phyloP scores from a whole-genome alignment of 2,113 vertebrate species.

The Microcebus tavaratra region DNA sequence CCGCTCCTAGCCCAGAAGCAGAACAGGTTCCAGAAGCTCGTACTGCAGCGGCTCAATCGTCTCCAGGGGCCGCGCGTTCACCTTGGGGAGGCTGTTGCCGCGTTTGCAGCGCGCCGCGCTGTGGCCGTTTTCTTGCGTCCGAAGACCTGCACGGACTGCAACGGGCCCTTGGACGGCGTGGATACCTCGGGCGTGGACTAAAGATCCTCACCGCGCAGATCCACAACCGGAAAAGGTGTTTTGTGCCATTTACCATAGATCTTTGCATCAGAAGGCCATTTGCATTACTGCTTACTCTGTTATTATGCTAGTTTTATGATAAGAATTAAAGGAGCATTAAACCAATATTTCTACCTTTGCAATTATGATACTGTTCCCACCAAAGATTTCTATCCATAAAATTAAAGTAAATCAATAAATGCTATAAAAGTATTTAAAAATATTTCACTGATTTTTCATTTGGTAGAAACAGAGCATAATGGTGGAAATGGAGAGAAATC shows the following conservation, averaged over 20 bases:
- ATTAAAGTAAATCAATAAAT: neutral
- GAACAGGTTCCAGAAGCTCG: constrained; percentile 96
- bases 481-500: neutral
- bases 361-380: neutral
- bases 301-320: neutral
- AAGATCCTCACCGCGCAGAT: neutral
- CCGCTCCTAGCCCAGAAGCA: constrained; percentile 96
- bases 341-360: neutral
- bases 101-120: constrained; percentile 97
- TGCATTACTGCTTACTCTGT: neutral
- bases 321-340: neutral
- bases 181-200: fast-evolving
- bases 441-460: neutral
- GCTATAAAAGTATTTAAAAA: constrained; percentile 20
- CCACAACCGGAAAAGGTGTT: constrained; percentile 62
- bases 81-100: constrained; percentile 98
- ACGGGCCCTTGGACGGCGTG: constrained; percentile 96
- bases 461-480: neutral
- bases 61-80: constrained; percentile 97
- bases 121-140: constrained; percentile 99
- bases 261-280: neutral
- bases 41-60: constrained; percentile 98
- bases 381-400: neutral
- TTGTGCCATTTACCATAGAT: neutral
- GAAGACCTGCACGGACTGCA: constrained; percentile 98